Conservation (phyloP, 2,888 invertebrate species). For the Cremastinae sp. region DNA sequence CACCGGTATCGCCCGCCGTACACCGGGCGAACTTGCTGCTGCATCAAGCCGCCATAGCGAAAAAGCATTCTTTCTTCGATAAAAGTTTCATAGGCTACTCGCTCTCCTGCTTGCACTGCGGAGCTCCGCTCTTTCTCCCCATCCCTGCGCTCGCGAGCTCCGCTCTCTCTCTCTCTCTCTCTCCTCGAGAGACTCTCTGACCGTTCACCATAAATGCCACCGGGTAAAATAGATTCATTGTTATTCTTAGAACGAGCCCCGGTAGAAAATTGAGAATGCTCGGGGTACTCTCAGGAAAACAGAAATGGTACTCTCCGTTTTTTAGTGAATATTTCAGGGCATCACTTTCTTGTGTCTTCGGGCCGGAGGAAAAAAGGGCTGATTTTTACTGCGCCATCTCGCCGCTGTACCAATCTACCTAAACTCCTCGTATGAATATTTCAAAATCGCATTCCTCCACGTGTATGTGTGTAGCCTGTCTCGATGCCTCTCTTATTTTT, state of each 20-base stretch:
- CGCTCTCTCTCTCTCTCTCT: no score
- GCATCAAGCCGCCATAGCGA: conserved; percentile 57
- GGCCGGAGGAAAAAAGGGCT: conserved; percentile 19
- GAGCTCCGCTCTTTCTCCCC: conserved; percentile 19
- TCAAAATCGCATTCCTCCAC: background rate
- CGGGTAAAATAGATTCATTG: conserved; percentile 64
- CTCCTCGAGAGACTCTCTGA: conserved; percentile 53
- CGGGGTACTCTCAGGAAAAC: conserved; percentile 53
- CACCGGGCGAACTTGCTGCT: conserved; percentile 17
- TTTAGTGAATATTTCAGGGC: conserved; percentile 53
- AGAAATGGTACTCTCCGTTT: conserved; percentile 56
- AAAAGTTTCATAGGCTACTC: conserved; percentile 65
- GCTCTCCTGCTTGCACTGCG: conserved; percentile 20
- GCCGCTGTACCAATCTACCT: conserved; percentile 22
- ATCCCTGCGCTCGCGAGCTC: background rate
- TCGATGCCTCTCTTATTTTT: background rate
- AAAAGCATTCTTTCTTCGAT: conserved; percentile 65
- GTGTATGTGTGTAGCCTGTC: no score
- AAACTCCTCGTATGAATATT: conserved; percentile 23
- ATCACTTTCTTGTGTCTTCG: conserved; percentile 47
- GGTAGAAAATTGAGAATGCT: conserved; percentile 47
- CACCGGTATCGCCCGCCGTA: conserved; percentile 39
- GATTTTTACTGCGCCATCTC: conserved; percentile 26
- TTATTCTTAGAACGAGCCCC: conserved; percentile 42
- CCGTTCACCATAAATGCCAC: conserved; percentile 65